Conservation (phyloP, 2,797 vertebrate genomes). For the Hozukius guyotensis region DNA sequence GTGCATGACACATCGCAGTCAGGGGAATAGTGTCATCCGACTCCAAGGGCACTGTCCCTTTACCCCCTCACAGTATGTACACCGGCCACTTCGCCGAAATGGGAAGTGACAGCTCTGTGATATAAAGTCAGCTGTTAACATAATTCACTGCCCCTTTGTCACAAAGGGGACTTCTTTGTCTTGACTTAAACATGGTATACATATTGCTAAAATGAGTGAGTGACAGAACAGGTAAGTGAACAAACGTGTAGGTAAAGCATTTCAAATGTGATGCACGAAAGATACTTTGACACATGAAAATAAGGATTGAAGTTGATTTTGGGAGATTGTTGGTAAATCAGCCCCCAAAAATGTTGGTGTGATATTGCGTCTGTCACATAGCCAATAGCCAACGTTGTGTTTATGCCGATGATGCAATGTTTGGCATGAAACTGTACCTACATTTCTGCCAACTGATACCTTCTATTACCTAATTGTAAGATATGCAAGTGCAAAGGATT, state of each 20-base stretch:
- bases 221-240: not conserved
- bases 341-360: not conserved
- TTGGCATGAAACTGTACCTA: not conserved
- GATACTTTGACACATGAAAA: not conserved
- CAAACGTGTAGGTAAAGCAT: not conserved
- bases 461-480: not conserved
- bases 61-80: slow-evolving; percentile 26
- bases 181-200: not conserved
- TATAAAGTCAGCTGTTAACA: slow-evolving; percentile 23
- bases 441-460: not conserved
- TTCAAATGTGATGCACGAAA: not conserved
- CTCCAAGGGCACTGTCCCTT: slow-evolving; percentile 42
- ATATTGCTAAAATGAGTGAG: not conserved
- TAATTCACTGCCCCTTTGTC: slow-evolving; percentile 19
- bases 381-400: not conserved
- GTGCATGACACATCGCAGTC: slow-evolving; percentile 33
- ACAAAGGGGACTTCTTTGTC: slow-evolving; percentile 2
- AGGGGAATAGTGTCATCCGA: slow-evolving; percentile 42
- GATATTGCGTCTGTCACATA: not conserved
- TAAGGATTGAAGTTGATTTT: not conserved
- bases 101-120: slow-evolving; percentile 52
- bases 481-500: not conserved
- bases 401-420: not conserved
- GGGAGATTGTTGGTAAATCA: not conserved
- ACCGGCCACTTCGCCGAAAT: slow-evolving; percentile 22